Evolutionary conservation across 2,113 vertebrate species (phyloP).

Genomic region (Otocyon megalotis): DNA sequence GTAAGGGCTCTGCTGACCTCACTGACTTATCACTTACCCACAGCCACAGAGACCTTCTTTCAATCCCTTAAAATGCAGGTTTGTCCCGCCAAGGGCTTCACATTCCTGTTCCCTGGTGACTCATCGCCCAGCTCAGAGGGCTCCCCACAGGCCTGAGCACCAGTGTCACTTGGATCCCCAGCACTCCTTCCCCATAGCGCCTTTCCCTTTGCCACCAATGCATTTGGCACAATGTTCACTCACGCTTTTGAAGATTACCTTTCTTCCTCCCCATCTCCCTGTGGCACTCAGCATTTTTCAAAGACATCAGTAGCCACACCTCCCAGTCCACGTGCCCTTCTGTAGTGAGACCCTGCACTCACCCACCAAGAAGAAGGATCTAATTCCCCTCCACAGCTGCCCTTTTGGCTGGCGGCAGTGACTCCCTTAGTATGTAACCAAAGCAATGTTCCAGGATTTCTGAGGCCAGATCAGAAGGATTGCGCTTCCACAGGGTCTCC

Average conservation of each 20-base stretch:
- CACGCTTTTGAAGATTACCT: accelerated
- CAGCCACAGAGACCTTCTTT: background rate
- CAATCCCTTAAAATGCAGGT: too few species aligned
- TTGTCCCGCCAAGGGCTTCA: too few species aligned
- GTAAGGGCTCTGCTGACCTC: background rate
- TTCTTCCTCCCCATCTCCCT: background rate
- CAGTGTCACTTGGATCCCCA: accelerated
- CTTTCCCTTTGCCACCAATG: too few species aligned
- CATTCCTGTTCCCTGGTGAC: too few species aligned
- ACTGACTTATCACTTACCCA: too few species aligned
- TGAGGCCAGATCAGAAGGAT: background rate
- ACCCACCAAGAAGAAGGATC: background rate
- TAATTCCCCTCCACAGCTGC: background rate
- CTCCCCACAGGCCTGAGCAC: background rate
- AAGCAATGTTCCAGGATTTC: background rate
- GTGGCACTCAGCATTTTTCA: background rate
- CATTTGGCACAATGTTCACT: accelerated
- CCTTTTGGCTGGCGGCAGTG: background rate
- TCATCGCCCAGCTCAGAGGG: background rate
- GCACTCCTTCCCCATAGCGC: background rate
- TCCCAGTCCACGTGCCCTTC: background rate
- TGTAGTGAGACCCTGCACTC: background rate
- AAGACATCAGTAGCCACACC: background rate
- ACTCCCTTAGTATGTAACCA: accelerated
- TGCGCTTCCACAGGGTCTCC: background rate